phyloP scores from a whole-genome alignment of 2,888 invertebrate genomes.

The Trissolcus japonicus region DNA sequence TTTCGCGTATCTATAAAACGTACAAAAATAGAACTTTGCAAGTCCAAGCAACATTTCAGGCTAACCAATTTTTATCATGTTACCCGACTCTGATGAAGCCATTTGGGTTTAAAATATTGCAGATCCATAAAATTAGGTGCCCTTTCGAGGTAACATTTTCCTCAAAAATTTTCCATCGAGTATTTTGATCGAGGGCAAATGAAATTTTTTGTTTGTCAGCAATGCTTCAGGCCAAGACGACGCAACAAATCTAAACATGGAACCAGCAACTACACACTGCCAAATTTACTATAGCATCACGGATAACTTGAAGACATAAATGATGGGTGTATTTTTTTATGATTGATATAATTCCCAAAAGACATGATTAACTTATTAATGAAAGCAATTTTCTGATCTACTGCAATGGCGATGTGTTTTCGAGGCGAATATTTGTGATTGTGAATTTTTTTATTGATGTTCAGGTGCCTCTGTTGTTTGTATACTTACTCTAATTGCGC shows the following conservation, averaged over 20 bases:
- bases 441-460: conserved; percentile 21
- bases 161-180: no score
- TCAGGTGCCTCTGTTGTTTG: conserved; percentile 21
- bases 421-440: conserved; percentile 22
- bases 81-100: no score
- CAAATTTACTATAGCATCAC: conserved; percentile 1
- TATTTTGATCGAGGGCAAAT: no score
- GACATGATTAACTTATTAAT: no score
- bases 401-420: conserved; percentile 20
- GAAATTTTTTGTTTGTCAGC: background rate
- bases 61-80: no score
- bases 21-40: conserved; percentile 1
- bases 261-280: conserved; percentile 8
- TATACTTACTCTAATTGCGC: conserved; percentile 76
- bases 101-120: no score
- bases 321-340: background rate
- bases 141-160: no score
- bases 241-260: background rate
- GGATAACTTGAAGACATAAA: background rate
- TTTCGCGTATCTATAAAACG: no score
- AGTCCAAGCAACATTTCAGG: background rate
- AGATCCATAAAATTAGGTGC: no score
- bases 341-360: background rate
- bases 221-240: background rate
- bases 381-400: background rate